Base-by-base conservation (phyloP, 2,797 vertebrate genomes). In the Neostethus bicornis region DNA sequence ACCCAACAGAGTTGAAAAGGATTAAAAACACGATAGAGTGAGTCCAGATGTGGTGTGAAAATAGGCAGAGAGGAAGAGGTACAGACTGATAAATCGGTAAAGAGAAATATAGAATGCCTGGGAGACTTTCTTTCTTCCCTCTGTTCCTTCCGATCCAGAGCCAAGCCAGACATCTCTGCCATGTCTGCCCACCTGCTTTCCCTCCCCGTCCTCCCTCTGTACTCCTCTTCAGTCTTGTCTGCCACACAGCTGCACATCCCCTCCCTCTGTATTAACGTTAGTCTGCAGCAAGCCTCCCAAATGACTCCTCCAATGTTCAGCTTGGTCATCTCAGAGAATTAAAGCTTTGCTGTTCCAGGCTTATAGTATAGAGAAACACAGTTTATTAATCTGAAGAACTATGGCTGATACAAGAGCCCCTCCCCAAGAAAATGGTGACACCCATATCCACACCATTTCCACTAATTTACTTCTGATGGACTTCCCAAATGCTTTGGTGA, bases 41-140 rank as follows among this genome's bases (percentile, higher is more conserved):
- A 75, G 73, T 84, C 81, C 84, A 87, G 85, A 89, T 87, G 85
- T 47, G 25, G 54, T 63, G 66, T 73, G 78, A 85, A 80, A 81
- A 81, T 1, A 16, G 39, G 31, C 43, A 26, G 42, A 79, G 61
- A 72, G 52, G 58, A 79, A 82, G 75, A 85, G 73, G 68, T 65
- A 77, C 48, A 73, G 68, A 70, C 74, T 74, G 74, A 85, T 85
- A 78, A 86, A 87, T 78, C 75, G 48, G 66, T 20, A 41, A 67
- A 79, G 64, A 77, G 63, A 49, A 81, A 81, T 65, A 64, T 67
- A 37, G 61, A 76, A 77, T 76, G 80, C 75, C 72, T 66, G 41
- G 66, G 76, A 86, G 80, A 85, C 34, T 73, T 67, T 68, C 64
- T 75, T 70, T 77, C 73, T 79, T 82, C 79, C 74, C 71, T 78